Percentiles rank a stretch among this genome's conserved stretches.
Conservation (phyloP, 2,888 invertebrate genomes). For the Prosopocoilus inquinatus region DNA sequence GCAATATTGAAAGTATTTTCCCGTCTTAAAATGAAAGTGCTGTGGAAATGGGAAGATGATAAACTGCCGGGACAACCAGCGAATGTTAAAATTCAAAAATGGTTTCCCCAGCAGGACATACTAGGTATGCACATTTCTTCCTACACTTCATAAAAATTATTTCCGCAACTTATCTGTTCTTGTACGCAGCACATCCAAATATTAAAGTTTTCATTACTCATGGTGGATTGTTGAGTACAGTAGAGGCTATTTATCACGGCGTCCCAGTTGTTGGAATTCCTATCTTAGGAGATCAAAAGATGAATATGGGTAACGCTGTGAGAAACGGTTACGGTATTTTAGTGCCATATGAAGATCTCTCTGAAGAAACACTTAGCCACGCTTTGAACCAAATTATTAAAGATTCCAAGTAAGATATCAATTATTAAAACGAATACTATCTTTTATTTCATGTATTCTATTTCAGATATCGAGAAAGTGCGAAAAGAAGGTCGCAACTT, state of each 20-base stretch:
- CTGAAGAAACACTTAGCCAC: constrained; percentile 16
- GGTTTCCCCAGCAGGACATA: constrained; percentile 49
- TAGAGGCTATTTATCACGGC: constrained; percentile 13
- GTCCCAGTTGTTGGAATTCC: constrained; percentile 17
- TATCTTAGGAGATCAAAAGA: constrained; percentile 12
- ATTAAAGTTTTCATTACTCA: constrained; percentile 17
- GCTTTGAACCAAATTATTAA: not conserved
- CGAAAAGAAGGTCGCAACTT: constrained; percentile 15
- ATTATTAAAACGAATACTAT: not conserved
- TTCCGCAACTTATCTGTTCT: not conserved
- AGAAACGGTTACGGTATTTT: constrained; percentile 6
- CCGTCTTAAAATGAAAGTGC: constrained; percentile 54
- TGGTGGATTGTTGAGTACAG: constrained; percentile 13
- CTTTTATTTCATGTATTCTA: not conserved
- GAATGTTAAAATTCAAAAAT: constrained; percentile 48
- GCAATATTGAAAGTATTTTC: constrained; percentile 58
- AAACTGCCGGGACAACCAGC: constrained; percentile 41
- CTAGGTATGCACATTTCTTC: constrained; percentile 26
- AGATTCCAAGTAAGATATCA: no score
- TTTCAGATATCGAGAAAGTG: constrained; percentile 18
- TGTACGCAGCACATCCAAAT: constrained; percentile 13
- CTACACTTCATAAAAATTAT: no score
- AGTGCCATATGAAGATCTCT: not conserved
- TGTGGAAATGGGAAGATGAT: constrained; percentile 56
- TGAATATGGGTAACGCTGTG: constrained; percentile 14